These are phyloP conservation scores for Chironomus striatipennis DNA, from an alignment of 1,140 invertebrate species.

Conservation along the genomic window DNA sequence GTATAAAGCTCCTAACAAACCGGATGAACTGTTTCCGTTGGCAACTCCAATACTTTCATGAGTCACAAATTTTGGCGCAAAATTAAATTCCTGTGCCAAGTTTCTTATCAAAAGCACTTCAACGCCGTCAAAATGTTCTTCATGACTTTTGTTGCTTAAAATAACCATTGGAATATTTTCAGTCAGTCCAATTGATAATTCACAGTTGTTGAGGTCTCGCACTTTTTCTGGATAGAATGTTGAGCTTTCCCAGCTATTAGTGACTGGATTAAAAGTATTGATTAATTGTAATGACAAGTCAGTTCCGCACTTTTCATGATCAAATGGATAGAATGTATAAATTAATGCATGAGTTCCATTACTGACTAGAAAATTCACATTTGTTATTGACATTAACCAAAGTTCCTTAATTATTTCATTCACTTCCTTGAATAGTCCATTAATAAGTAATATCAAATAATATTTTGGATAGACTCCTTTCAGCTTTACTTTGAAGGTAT, in stretches of 20 bases:
- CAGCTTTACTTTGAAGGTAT: too few species aligned
- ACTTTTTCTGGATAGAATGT: not conserved
- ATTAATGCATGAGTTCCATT: too few species aligned
- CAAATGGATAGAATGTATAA: too few species aligned
- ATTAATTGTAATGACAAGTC: too few species aligned
- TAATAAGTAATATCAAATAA: too few species aligned
- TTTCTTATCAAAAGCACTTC: not conserved
- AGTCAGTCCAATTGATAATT: not conserved
- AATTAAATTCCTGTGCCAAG: not conserved
- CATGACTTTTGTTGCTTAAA: not conserved
- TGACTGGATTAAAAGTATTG: too few species aligned
- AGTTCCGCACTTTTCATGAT: too few species aligned
- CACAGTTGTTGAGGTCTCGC: not conserved
- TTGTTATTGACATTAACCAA: too few species aligned
- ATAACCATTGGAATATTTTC: not conserved
- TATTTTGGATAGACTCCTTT: too few species aligned
- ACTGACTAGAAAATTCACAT: too few species aligned
- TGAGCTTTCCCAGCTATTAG: not conserved
- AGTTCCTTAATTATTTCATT: too few species aligned
- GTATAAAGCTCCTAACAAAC: not conserved
- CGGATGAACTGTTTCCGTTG: not conserved
- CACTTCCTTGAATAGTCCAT: too few species aligned
- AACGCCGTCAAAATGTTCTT: not conserved
- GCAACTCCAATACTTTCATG: not conserved
- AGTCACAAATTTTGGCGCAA: not conserved